Base-by-base conservation (phyloP, 2,888 invertebrate species). In the Helicoverpa assulta region DNA sequence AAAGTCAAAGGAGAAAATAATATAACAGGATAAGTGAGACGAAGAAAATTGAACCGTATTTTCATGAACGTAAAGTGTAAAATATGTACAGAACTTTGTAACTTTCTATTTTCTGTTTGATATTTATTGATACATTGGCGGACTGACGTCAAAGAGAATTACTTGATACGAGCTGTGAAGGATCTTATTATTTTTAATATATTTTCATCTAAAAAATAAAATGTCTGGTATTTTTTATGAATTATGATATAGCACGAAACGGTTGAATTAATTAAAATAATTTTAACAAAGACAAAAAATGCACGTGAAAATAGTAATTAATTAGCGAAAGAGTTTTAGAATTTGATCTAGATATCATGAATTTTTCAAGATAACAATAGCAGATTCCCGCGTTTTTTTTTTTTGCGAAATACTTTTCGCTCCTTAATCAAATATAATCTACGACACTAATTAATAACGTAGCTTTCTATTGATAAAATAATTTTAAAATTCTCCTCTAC, bases 71-170 rank as follows among this genome's bases (percentile, higher is more conserved):
- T 50, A 60, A 19, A 60, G 82, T 68, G 53, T 16, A 54, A 67
- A 74, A 50, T 67, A 3, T 6, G 47, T 40, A 3, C 8, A 51
- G 4, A 33, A 57, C 10, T n/a, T 43, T 43, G 19, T 53, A n/a
- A 54, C 14, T 43, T 59, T 26, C 56, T 71, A 61, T 70, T 78
- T 78, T 66, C 63, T 73, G 78, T 78, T 70, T 81, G 81, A 81
- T n/a, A n/a, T n/a, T n/a, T n/a, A 79, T 79, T 78, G 70, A 78
- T 81, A 81, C 82, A 55, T 64, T 70, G 50, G 57, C 55, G 47
- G 60, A 54, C 40, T 68, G 67, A 61, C 73, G 70, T 81, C 79
- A 70, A 73, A 78, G 68, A 19, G 53, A 29, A 70, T 59, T 64
- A 67, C 67, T 64, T 55, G 54, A 63, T 66, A 55, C 21, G 18